phyloP scores from a whole-genome alignment of 2,888 invertebrate species.

The Cerastis leucographa region DNA sequence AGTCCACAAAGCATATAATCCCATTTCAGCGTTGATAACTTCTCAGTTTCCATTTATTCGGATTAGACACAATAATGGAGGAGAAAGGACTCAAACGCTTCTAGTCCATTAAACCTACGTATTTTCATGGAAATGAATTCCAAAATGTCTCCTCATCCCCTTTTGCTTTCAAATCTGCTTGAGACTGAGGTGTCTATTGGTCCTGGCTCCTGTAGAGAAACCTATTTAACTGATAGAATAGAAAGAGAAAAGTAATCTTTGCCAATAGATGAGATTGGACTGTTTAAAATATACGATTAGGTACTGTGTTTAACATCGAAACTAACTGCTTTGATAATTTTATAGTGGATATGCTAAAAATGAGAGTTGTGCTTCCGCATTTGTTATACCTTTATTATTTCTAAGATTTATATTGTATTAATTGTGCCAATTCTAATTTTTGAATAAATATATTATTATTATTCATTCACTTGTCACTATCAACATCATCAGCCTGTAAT shows the following conservation, averaged over 20 bases:
- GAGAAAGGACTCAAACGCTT: constrained; percentile 55
- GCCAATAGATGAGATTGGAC: constrained; percentile 9
- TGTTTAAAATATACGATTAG: background rate
- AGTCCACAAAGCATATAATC: constrained; percentile 12
- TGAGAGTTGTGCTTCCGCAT: too few species aligned
- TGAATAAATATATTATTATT: too few species aligned
- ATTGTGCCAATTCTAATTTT: too few species aligned
- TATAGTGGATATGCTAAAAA: background rate
- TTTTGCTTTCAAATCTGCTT: constrained; percentile 54
- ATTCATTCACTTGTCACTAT: too few species aligned
- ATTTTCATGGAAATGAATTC: constrained; percentile 67
- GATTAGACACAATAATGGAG: constrained; percentile 53
- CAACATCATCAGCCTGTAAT: too few species aligned
- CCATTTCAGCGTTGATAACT: constrained; percentile 17
- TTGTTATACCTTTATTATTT: too few species aligned
- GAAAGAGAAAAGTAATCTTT: constrained; percentile 15
- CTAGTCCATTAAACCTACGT: constrained; percentile 57
- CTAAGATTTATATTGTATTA: too few species aligned
- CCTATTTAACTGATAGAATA: constrained; percentile 26
- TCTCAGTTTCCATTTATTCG: constrained; percentile 43
- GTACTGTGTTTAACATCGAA: background rate
- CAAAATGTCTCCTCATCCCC: constrained; percentile 45
- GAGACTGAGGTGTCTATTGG: constrained; percentile 45
- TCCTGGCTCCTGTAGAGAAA: constrained; percentile 26
- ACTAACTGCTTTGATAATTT: background rate